Evolutionary conservation across 1,140 invertebrate species (phyloP).

Genomic region (Brachionus rubens): DNA sequence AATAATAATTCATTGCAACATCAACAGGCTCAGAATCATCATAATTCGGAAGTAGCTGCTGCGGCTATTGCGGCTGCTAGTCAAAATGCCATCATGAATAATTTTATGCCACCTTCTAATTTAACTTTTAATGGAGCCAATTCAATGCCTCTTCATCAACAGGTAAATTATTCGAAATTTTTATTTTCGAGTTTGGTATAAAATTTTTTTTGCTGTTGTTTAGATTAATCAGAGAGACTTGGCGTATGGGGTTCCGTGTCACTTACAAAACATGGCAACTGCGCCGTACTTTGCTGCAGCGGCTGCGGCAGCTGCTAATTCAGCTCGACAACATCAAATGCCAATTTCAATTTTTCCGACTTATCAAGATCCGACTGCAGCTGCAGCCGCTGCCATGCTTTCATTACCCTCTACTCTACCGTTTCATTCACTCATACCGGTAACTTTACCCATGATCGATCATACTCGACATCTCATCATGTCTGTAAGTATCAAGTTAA

Average conservation of each 20-base stretch:
- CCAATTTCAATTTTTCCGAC: slow-evolving; percentile 42
- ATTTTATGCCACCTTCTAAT: slow-evolving; percentile 43
- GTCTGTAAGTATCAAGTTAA: no score
- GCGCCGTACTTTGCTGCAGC: slow-evolving; percentile 30
- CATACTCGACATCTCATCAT: slow-evolving; percentile 39
- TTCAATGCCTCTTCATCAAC: slow-evolving; percentile 35
- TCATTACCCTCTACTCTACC: slow-evolving; percentile 7
- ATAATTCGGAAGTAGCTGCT: slow-evolving; percentile 10
- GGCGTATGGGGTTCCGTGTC: slow-evolving; percentile 7
- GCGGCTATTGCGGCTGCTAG: neutral
- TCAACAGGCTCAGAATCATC: neutral
- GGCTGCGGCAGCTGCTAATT: slow-evolving; percentile 13
- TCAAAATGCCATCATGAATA: slow-evolving; percentile 36
- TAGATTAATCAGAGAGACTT: slow-evolving; percentile 22
- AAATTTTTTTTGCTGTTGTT: neutral
- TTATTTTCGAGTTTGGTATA: neutral
- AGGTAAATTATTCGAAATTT: neutral
- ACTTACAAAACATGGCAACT: slow-evolving; percentile 15
- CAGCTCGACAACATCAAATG: slow-evolving; percentile 15
- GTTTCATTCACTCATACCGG: slow-evolving; percentile 39
- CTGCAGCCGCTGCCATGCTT: slow-evolving; percentile 38
- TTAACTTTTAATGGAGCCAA: slow-evolving; percentile 35
- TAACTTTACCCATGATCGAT: slow-evolving; percentile 43
- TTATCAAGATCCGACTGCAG: slow-evolving; percentile 35
- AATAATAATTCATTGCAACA: neutral